Conservation (phyloP, 2,113 vertebrate species). For the Stigmatopora argus region DNA sequence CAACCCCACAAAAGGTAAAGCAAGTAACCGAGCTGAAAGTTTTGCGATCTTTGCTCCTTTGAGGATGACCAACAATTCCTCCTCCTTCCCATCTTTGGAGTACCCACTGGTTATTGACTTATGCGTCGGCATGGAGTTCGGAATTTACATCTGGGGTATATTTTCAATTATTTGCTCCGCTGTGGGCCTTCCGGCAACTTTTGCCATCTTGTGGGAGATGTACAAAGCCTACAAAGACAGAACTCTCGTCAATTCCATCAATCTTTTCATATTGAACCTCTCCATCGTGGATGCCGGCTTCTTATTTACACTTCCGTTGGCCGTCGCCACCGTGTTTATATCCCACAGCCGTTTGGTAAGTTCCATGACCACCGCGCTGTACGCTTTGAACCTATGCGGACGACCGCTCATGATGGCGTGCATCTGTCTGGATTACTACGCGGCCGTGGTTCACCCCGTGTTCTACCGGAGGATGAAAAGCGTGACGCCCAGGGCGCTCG, state of each 20-base stretch:
- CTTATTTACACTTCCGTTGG: too few species aligned
- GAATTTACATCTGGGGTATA: conserved; percentile 1
- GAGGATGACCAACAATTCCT: conserved; percentile 15
- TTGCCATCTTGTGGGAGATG: conserved; percentile 41
- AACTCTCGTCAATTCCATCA: conserved; percentile 22
- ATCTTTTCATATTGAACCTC: conserved; percentile 44
- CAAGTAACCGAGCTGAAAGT: neutral
- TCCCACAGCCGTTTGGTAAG: rapidly evolving
- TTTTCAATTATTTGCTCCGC: neutral
- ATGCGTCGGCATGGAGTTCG: neutral
- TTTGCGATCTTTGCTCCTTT: neutral
- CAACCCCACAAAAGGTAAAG: neutral
- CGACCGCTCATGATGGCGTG: conserved; percentile 54
- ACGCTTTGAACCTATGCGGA: conserved; percentile 30
- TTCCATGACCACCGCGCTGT: rapidly evolving
- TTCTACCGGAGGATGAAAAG: conserved; percentile 41
- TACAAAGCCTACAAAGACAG: conserved; percentile 25
- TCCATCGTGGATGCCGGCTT: conserved; percentile 36
- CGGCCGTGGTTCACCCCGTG: conserved; percentile 60
- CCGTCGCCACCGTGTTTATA: neutral
- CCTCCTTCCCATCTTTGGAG: neutral
- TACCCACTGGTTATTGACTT: rapidly evolving
- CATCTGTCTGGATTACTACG: conserved; percentile 55
- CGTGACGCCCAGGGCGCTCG: conserved; percentile 32
- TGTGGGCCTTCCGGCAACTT: conserved; percentile 36